Evolutionary conservation across 2,113 vertebrate species (phyloP), one percentile per base, ranked within the genome.

Genomic region (Microtus montanus): DNA sequence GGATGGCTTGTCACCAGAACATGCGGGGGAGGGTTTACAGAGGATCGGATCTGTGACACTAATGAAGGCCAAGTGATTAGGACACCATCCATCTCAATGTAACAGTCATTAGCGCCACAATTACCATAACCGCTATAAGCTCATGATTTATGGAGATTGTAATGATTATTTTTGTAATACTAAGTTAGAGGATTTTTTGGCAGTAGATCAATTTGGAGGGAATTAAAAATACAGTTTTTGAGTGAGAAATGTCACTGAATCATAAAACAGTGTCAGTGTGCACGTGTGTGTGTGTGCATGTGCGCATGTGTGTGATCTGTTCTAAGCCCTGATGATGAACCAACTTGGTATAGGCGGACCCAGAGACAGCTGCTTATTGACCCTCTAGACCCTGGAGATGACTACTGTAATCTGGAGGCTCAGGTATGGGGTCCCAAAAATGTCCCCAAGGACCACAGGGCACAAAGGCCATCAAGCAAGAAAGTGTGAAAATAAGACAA

Each of bases 191-290:
- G 58, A 28, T 47, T 17, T 79, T 92, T 82, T 54, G 92, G 90
- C 94, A 87, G 75, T 49, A 54, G 78, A 70, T 96, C 87, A 79
- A 17, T 49, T 35, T 73, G 90, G 88, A 78, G 58, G 78, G 44
- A 85, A 86, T 52, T 78, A 66, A 89, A 89, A 91, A 94, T 26
- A 61, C 22, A 68, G 63, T 24, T 64, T 75, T 79, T 83, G 12
- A 54, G 66, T 78, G 83, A 78, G 24, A 22, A 84, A 74, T 4
- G 3, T 20, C 35, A 61, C 10, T 9, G 52, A 78, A 49, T 63
- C 52, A 61, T 49, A 71, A 58, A 66, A 64, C 30, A 28, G 26
- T 22, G 2, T 28, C 14, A 24, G 33, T 17, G 17, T 17, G 66
- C 4, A n/a, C n/a, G 44, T 0, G 12, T 41, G 38, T 5, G 17